Percentiles rank a stretch among this genome's conserved stretches.
phyloP scores from a whole-genome alignment of 2,888 invertebrate genomes.

The Nomada ruficornis region DNA sequence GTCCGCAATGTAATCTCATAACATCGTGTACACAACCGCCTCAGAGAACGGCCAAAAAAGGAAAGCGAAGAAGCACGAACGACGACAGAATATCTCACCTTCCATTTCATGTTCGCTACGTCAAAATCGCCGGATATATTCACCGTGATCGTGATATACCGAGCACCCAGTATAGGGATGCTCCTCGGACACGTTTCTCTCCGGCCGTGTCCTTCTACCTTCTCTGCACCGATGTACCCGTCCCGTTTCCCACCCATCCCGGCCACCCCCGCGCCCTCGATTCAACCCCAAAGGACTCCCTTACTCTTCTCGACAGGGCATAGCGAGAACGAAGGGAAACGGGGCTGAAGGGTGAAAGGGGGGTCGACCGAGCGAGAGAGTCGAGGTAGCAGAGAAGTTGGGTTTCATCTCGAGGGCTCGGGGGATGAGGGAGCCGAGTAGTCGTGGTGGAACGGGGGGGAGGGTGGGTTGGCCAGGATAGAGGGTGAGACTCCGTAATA shows the following conservation, averaged over 20 bases:
- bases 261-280: conserved; percentile 59
- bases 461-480: conserved; percentile 68
- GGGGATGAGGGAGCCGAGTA: conserved; percentile 64
- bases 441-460: conserved; percentile 42
- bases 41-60: neutral
- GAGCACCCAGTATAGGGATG: conserved; percentile 65
- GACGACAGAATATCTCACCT: neutral
- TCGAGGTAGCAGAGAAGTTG: conserved; percentile 79
- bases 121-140: conserved; percentile 22
- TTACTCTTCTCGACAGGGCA: conserved; percentile 74
- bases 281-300: conserved; percentile 79
- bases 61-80: neutral
- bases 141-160: conserved; percentile 32
- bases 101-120: neutral
- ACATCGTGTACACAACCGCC: neutral
- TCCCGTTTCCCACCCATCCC: conserved; percentile 50
- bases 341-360: conserved; percentile 63
- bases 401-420: conserved; percentile 83
- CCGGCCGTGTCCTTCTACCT: conserved; percentile 79
- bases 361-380: conserved; percentile 58
- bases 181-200: conserved; percentile 80
- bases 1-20: too few species aligned
- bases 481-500: conserved; percentile 81
- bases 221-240: conserved; percentile 71
- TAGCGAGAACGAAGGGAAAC: conserved; percentile 63